phyloP scores from a whole-genome alignment of 2,113 vertebrate species.

The Tangachromis dhanisi region DNA sequence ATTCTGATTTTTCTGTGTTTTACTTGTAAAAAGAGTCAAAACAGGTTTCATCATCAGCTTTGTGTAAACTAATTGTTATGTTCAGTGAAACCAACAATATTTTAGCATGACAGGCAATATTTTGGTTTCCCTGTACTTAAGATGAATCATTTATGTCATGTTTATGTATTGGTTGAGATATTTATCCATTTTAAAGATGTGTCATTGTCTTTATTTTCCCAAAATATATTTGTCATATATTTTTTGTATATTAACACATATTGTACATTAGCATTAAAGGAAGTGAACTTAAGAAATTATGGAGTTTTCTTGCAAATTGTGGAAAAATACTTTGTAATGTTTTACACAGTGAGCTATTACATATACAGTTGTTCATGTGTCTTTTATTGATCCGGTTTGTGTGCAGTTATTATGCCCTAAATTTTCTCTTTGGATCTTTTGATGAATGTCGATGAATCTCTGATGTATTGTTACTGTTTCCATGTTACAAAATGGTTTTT shows the following conservation, averaged over 20 bases:
- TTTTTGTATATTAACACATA: conserved; percentile 56
- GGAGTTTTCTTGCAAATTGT: not conserved
- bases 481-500: not conserved
- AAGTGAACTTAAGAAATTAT: not conserved
- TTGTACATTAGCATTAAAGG: conserved; percentile 33
- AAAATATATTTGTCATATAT: conserved; percentile 45
- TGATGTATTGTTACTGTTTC: not conserved
- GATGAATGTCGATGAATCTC: not conserved
- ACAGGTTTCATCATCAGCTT: not conserved
- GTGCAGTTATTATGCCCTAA: not conserved
- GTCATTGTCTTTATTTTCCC: not conserved
- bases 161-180: conserved; percentile 29
- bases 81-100: not conserved
- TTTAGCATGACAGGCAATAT: not conserved
- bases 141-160: not conserved
- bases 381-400: not conserved
- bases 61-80: not conserved
- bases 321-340: not conserved
- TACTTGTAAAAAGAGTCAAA: not conserved
- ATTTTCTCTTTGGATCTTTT: not conserved
- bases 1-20: not conserved
- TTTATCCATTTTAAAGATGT: conserved; percentile 50
- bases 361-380: conserved; percentile 2
- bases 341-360: not conserved
- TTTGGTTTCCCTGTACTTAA: not conserved